Evolutionary conservation across 1,140 invertebrate genomes (phyloP).

Genomic region (Drosophila yakuba): DNA sequence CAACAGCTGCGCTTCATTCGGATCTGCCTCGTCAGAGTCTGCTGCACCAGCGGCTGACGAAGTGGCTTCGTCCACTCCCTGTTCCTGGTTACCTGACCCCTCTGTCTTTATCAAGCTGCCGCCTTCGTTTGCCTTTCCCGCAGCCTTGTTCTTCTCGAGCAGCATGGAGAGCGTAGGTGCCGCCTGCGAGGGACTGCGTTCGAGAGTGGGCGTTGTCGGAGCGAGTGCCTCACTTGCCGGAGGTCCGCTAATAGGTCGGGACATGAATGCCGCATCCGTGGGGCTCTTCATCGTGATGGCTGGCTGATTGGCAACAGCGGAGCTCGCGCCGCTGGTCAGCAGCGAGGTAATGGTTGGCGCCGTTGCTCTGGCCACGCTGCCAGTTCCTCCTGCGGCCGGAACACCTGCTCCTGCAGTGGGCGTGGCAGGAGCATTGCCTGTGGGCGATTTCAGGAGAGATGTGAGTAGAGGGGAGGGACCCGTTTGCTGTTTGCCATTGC

Average conservation of each 20-base stretch:
- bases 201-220: slow-evolving; percentile 22
- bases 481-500: slow-evolving; percentile 22
- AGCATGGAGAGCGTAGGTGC: slow-evolving; percentile 89
- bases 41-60: slow-evolving; percentile 1
- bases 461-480: slow-evolving; percentile 91
- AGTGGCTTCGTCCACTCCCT: slow-evolving; percentile 22
- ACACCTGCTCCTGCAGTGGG: slow-evolving; percentile 4
- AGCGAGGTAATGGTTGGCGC: slow-evolving; percentile 84
- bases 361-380: slow-evolving; percentile 63
- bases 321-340: slow-evolving; percentile 46
- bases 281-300: slow-evolving; percentile 62
- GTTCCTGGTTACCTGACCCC: slow-evolving; percentile 17
- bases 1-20: slow-evolving; percentile 72
- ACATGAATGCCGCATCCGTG: slow-evolving; percentile 59
- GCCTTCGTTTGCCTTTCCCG: slow-evolving; percentile 38
- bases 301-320: slow-evolving; percentile 62
- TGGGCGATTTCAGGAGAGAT: slow-evolving; percentile 91
- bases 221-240: slow-evolving; percentile 36
- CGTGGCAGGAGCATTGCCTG: slow-evolving; percentile 73
- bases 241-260: slow-evolving; percentile 68
- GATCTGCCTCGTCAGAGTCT: slow-evolving; percentile 58
- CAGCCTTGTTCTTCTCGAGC: slow-evolving; percentile 87
- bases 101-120: neutral
- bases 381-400: neutral
- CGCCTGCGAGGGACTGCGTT: slow-evolving; percentile 86